Evolutionary conservation across 2,113 vertebrate species (phyloP).

Genomic region (Mormyrus iriodes): DNA sequence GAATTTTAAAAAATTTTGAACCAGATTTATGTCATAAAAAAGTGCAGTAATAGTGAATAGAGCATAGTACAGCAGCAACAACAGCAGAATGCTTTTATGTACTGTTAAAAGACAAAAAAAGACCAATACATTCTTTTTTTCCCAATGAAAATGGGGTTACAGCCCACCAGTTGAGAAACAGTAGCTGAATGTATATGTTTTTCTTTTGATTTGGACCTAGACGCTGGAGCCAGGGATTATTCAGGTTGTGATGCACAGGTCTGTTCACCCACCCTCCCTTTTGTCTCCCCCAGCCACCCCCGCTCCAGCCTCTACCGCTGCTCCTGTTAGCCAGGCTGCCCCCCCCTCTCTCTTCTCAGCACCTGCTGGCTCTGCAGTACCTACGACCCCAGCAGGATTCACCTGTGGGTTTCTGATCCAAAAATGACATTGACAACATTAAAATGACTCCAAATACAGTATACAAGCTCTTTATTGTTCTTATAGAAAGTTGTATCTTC

Average conservation of each 20-base stretch:
- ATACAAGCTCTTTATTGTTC: not conserved
- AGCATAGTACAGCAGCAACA: not conserved
- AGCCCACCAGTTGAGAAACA: not conserved
- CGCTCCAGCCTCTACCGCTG: slow-evolving; percentile 21
- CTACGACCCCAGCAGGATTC: slow-evolving; percentile 44
- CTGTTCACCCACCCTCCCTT: not conserved
- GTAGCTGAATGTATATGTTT: not conserved
- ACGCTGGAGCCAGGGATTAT: not conserved
- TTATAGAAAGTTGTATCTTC: not conserved
- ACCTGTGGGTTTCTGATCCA: slow-evolving; percentile 50
- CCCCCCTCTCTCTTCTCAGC: slow-evolving; percentile 53
- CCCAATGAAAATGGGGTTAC: not conserved
- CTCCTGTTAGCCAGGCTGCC: slow-evolving; percentile 32
- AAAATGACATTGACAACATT: not conserved
- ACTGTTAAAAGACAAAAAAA: not conserved
- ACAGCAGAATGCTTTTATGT: not conserved
- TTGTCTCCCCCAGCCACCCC: slow-evolving; percentile 33
- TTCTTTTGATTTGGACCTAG: not conserved
- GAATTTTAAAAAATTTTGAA: not conserved
- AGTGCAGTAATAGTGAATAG: not conserved
- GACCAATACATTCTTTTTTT: not conserved
- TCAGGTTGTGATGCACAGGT: not conserved
- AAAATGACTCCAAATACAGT: not conserved
- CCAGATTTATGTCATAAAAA: not conserved
- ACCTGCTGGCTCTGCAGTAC: slow-evolving; percentile 31